Base-by-base conservation (phyloP, 2,888 invertebrate genomes). In the Apeira syringaria region DNA sequence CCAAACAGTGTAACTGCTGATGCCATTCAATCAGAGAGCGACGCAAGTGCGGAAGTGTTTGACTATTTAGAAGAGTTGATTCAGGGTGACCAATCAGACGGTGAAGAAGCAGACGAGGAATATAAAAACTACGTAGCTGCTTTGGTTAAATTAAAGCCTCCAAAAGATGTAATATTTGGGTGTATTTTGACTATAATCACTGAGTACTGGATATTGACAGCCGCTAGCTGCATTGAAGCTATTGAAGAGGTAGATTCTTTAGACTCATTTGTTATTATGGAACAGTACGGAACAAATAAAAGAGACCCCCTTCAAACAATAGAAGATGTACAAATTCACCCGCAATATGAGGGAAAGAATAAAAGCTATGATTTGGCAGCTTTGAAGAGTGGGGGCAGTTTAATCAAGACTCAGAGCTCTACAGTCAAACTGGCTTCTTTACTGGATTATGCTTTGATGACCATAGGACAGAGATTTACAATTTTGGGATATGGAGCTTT, bases 181-280 rank as follows among this genome's bases (percentile, higher is more conserved):
- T 88, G 87, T 51, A 74, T 72, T 1, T 59, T 82, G 25, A 80
- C 83, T 1, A 61, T 76, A n/a, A 50, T 88, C 9, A 61, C 67
- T 7, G 49, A 56, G 5, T 58, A 59, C 40, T 86, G 86, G 80
- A 61, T 71, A 11, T 41, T 87, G 34, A 86, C 87, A 1, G 77
- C 86, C 0, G 87, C 86, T 7, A 85, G 83, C 48, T 87, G 86
- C 50, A 64, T 86, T 17, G 79, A 81, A 40, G 65, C 81, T 1
- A 68, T 84, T 10, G 81, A 85, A 46, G 81, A 85, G 47, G 65
- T 74, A 17, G 79, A 84, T 41, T 65, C 78, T 0, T 50, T 85
- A 20, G 82, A 84, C 50, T 67, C 72, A 5, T 84, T 79, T 52
- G 68, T 83, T 2, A 80, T 87, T 44, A 57, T 78, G 59, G 74